Percentiles rank a stretch among this genome's conserved stretches.
Conservation (phyloP, 2,113 vertebrate species). For the Oncorhynchus kisutch region DNA sequence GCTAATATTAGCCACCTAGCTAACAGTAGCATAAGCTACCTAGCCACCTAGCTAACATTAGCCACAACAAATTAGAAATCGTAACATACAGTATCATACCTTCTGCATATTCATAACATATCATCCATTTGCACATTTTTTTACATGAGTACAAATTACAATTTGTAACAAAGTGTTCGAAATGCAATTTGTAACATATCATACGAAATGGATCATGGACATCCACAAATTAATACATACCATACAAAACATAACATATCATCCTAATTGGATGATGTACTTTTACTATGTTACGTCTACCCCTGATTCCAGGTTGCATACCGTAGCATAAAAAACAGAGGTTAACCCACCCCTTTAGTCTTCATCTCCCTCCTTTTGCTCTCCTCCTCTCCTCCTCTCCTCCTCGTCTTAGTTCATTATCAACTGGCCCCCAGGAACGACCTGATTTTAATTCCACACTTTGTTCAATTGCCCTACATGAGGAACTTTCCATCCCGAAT, state of each 20-base stretch:
- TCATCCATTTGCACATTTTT: background rate
- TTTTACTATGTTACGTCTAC: too few relatives aligned
- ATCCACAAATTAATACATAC: too few relatives aligned
- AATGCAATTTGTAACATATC: too few relatives aligned
- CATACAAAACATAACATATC: too few relatives aligned
- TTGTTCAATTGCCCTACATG: constrained; percentile 75
- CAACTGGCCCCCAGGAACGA: constrained; percentile 69
- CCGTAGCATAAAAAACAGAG: constrained; percentile 46
- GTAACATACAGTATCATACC: too few relatives aligned
- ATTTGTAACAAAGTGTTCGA: background rate
- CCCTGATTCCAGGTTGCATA: background rate
- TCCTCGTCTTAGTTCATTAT: constrained; percentile 67
- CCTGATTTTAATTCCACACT: constrained; percentile 73
- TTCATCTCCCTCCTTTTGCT: constrained; percentile 43
- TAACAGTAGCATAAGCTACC: too few relatives aligned
- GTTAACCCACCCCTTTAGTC: constrained; percentile 50
- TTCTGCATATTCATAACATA: too few relatives aligned
- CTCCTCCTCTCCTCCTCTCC: constrained; percentile 20
- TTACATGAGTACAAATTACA: constrained; percentile 18
- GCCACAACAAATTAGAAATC: too few relatives aligned
- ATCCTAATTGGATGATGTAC: too few relatives aligned
- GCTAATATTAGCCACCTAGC: too few relatives aligned
- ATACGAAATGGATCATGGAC: too few relatives aligned
- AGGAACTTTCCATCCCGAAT: constrained; percentile 50
- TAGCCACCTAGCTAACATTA: too few relatives aligned